Evolutionary conservation across 2,113 vertebrate species (phyloP), one percentile per base, ranked within the genome.

Genomic region (Engystomops pustulosus): DNA sequence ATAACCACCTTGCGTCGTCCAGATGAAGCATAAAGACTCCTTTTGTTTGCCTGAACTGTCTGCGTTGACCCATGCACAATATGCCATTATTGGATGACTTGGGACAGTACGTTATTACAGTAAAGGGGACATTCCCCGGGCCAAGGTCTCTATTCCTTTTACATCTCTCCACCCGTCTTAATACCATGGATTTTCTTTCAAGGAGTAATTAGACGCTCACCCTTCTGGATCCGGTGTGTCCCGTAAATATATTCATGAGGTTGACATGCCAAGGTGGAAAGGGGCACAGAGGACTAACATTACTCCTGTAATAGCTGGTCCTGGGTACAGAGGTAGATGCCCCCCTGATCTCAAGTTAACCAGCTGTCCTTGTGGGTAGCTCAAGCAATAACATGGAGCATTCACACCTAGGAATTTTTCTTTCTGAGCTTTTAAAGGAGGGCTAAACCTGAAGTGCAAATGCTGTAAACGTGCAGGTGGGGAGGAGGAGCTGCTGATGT

Each of bases 41-140:
- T 90, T 91, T 91, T 92, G 92, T 95, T 93, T 93, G 88, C 87
- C 89, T 90, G 89, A 90, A 85, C 91, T 92, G 87, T 88, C 87
- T 60, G 88, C 87, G 67, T 88, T 94, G 90, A 92, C 91, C 91
- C 89, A 88, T 87, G 87, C 58, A 89, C 86, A 90, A 93, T 93
- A 89, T 93, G 93, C 86, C 88, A 65, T 91, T 91, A 91, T 86
- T 92, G 90, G 94, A 90, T 91, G 88, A 92, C 89, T 89, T 87
- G 27, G 90, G 90, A 90, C 90, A 91, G 86, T 87, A 87, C 86
- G 89, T 94, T 93, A 90, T 91, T 94, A 91, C 89, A 90, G 90
- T 90, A 90, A 90, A 89, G 90, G 86, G 60, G 86, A 92, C 86
- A 86, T 86, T 86, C 86, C 84, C 51, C 83, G 85, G 87, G 81